phyloP scores from a whole-genome alignment of 2,113 vertebrate species.

The Gallinago media region DNA sequence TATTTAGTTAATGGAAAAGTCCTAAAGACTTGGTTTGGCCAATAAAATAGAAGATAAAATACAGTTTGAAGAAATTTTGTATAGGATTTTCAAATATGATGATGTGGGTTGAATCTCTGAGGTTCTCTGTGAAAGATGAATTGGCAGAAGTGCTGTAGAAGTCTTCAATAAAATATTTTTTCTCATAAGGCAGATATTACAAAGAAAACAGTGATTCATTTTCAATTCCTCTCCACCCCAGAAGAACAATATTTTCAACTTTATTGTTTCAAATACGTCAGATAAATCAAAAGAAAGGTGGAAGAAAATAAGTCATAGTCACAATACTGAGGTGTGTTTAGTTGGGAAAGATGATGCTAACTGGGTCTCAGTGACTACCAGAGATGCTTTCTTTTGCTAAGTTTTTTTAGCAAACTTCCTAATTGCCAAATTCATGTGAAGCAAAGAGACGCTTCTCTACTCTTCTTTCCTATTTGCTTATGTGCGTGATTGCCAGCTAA shows the following conservation, averaged over 20 bases:
- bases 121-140: not conserved
- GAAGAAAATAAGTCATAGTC: not conserved
- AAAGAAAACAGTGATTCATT: not conserved
- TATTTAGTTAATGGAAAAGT: not conserved
- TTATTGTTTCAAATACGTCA: not conserved
- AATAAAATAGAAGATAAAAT: not conserved
- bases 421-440: not conserved
- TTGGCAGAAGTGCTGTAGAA: not conserved
- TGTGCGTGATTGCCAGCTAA: not conserved
- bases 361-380: not conserved
- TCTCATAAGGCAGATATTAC: not conserved
- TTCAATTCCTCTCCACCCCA: not conserved
- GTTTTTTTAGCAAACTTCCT: not conserved
- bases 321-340: not conserved
- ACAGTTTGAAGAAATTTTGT: not conserved
- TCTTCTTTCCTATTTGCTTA: not conserved
- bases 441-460: not conserved
- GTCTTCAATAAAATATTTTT: not conserved
- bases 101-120: not conserved
- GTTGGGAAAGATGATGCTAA: not conserved
- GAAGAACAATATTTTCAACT: not conserved
- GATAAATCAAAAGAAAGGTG: not conserved
- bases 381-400: not conserved
- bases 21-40: not conserved
- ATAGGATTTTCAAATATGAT: not conserved